Evolutionary conservation across 2,797 vertebrate genomes (phyloP).

Genomic region (Octomys mimax): DNA sequence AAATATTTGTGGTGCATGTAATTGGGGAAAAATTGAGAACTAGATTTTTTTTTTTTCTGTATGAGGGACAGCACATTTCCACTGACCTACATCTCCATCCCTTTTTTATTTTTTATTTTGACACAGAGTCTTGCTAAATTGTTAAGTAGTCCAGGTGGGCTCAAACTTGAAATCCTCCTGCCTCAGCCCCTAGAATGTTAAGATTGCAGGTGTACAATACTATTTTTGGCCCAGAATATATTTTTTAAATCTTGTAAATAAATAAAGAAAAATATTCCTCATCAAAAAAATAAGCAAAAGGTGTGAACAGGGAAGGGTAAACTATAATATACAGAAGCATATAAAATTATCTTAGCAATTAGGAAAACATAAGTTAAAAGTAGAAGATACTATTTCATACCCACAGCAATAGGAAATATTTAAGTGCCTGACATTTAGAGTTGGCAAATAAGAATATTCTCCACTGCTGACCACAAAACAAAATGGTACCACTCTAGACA

Average conservation of each 20-base stretch:
- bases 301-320: neutral
- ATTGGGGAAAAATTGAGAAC: slow-evolving; percentile 5
- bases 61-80: neutral
- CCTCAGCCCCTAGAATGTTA: neutral
- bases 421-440: slow-evolving; percentile 52
- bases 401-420: slow-evolving; percentile 36
- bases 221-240: neutral
- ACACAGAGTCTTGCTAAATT: neutral
- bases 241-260: slow-evolving; percentile 2
- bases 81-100: neutral
- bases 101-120: neutral
- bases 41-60: neutral
- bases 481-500: neutral
- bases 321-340: neutral
- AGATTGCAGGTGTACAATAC: neutral
- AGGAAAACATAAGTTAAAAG: slow-evolving; percentile 16
- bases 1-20: neutral
- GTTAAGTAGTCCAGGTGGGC: neutral
- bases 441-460: slow-evolving; percentile 50
- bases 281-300: slow-evolving; percentile 6
- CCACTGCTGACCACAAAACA: neutral
- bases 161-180: neutral
- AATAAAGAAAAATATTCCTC: neutral
- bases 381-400: slow-evolving; percentile 21
- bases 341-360: slow-evolving; percentile 50